A percentile compares a stretch with the other conserved stretches of the same genome.
These are phyloP conservation scores for Aldrovandia affinis DNA, from an alignment of 2,797 vertebrate species.

Conservation along the genomic window DNA sequence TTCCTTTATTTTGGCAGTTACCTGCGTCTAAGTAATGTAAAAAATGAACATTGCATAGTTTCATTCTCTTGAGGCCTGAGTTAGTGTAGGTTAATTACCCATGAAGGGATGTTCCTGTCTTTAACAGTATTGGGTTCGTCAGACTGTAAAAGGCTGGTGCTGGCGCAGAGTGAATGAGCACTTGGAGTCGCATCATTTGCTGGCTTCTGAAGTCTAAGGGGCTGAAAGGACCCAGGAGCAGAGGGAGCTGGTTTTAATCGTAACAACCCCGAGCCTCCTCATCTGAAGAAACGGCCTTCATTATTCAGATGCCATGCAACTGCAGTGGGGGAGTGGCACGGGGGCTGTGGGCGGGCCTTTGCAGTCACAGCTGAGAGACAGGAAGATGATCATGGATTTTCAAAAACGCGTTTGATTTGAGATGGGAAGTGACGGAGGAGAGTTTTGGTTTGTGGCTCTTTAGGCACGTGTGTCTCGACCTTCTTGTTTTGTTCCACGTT, in stretches of 20 bases:
- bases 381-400: constrained; percentile 31
- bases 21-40: background rate
- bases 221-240: background rate
- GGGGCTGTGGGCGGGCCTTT: background rate
- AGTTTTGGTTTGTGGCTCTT: background rate
- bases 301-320: constrained; percentile 29
- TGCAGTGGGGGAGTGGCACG: constrained; percentile 3
- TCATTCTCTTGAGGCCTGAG: background rate
- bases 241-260: background rate
- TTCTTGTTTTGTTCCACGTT: background rate
- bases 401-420: constrained; percentile 25
- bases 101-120: background rate
- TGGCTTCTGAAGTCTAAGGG: background rate
- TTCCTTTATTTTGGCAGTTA: no score
- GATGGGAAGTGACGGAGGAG: constrained; percentile 22
- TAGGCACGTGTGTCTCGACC: background rate
- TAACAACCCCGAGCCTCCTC: background rate
- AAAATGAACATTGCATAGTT: background rate
- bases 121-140: background rate
- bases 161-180: background rate
- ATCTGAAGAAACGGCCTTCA: constrained; percentile 20
- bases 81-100: constrained; percentile 15
- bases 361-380: background rate
- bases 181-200: background rate
- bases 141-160: background rate